Evolutionary conservation across 2,888 invertebrate genomes (phyloP).

Genomic region (Phortica magna): DNA sequence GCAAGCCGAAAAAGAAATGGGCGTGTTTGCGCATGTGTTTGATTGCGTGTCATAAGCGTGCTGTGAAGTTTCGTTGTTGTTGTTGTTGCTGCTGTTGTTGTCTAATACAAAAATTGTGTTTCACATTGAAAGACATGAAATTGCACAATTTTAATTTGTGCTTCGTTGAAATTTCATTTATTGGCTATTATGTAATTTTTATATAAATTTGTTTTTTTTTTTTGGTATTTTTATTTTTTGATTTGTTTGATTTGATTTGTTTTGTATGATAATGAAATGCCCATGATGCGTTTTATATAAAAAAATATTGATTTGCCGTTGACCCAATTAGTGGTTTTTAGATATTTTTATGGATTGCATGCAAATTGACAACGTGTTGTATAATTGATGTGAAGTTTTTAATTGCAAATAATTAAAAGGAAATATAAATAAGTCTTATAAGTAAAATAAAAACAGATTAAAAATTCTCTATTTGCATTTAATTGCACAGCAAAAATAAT

Average conservation of each 20-base stretch:
- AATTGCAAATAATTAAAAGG: neutral
- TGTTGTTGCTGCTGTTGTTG: neutral
- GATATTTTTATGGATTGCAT: neutral
- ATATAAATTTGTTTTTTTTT: neutral
- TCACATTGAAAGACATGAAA: slow-evolving; percentile 18
- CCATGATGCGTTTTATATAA: too few species aligned
- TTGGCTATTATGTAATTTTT: neutral
- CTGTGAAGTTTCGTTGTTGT: neutral
- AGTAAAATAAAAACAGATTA: too few species aligned
- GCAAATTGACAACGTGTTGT: neutral
- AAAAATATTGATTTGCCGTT: neutral
- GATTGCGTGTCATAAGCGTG: too few species aligned
- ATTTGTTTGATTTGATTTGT: neutral
- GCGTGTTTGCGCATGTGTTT: too few species aligned
- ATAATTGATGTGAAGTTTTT: neutral
- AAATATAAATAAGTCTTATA: too few species aligned
- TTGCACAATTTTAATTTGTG: slow-evolving; percentile 21
- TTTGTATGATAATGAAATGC: neutral
- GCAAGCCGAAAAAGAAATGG: too few species aligned
- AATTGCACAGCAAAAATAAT: too few species aligned
- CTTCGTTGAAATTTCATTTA: slow-evolving; percentile 27
- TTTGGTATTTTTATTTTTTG: neutral
- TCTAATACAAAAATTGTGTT: neutral
- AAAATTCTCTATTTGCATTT: too few species aligned
- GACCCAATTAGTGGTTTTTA: slow-evolving; percentile 5